A percentile compares a stretch with the other conserved stretches of the same genome.
These are phyloP conservation scores for Bombyx mandarina DNA, from an alignment of 1,140 invertebrate species.

Conservation along the genomic window DNA sequence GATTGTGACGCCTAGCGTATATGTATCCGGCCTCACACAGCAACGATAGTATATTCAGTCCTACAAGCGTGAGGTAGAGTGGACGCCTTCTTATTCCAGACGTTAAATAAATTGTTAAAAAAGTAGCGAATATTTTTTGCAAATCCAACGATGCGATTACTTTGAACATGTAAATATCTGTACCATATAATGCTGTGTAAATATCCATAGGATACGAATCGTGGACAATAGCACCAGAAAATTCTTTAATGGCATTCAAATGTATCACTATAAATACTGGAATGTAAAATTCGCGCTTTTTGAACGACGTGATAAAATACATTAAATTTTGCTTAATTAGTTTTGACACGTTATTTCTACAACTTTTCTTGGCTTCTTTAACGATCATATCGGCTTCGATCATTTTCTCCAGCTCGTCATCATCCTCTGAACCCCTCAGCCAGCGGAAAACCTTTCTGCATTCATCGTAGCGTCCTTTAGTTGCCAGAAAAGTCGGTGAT, in stretches of 20 bases:
- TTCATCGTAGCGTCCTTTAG: too few relatives aligned
- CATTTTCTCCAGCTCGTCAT: constrained; percentile 32
- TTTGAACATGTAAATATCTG: constrained; percentile 21
- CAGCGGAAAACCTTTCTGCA: too few relatives aligned
- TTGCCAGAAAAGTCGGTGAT: too few relatives aligned
- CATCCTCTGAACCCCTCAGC: constrained; percentile 9
- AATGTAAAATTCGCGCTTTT: too few relatives aligned
- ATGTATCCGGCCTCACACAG: constrained; percentile 28
- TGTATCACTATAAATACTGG: too few relatives aligned
- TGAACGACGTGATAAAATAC: too few relatives aligned
- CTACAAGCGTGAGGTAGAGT: constrained; percentile 25
- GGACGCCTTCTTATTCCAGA: constrained; percentile 33
- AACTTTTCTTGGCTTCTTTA: constrained; percentile 19
- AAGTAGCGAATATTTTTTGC: constrained; percentile 35
- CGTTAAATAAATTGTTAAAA: constrained; percentile 29
- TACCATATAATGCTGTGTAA: neutral
- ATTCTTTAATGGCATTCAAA: too few relatives aligned
- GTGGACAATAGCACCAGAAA: too few relatives aligned
- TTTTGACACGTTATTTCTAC: too few relatives aligned
- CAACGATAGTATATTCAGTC: constrained; percentile 25
- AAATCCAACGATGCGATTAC: constrained; percentile 31
- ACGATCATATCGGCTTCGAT: constrained; percentile 27
- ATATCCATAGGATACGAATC: too few relatives aligned
- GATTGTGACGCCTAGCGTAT: constrained; percentile 20
- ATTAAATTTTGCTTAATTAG: too few relatives aligned